Evolutionary conservation across 2,888 invertebrate species (phyloP).

Genomic region (Pheosia gnoma): DNA sequence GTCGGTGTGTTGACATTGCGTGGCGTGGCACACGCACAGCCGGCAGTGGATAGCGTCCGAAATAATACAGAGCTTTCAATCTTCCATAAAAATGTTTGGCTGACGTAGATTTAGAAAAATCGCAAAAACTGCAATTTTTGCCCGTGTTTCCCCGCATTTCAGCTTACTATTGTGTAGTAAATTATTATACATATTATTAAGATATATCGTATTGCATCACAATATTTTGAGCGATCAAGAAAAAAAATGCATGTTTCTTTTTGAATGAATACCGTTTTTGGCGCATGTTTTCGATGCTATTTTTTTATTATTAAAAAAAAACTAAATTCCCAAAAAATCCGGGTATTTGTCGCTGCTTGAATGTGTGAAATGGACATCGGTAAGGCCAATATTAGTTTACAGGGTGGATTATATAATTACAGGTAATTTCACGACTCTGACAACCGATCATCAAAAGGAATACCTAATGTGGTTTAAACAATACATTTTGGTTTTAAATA

Average conservation of each 20-base stretch:
- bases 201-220: conserved; percentile 44
- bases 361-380: not conserved
- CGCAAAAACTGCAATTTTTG: conserved; percentile 33
- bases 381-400: not conserved
- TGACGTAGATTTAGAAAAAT: conserved; percentile 30
- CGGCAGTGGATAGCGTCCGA: not conserved
- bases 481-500: too few species aligned
- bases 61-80: not conserved
- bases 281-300: conserved; percentile 28
- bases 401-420: not conserved
- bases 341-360: not conserved
- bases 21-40: too few species aligned
- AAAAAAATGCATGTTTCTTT: conserved; percentile 44
- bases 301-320: conserved; percentile 6
- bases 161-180: conserved; percentile 29
- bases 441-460: too few species aligned
- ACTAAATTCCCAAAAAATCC: not conserved
- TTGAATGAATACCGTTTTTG: conserved; percentile 15
- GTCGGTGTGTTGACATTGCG: too few species aligned
- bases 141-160: conserved; percentile 38
- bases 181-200: conserved; percentile 33
- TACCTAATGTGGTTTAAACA: too few species aligned
- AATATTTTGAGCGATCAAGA: conserved; percentile 75
- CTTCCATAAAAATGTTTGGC: conserved; percentile 34
- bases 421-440: too few species aligned